Evolutionary conservation across 2,888 invertebrate genomes (phyloP).

Genomic region (Mesochorus sp.): DNA sequence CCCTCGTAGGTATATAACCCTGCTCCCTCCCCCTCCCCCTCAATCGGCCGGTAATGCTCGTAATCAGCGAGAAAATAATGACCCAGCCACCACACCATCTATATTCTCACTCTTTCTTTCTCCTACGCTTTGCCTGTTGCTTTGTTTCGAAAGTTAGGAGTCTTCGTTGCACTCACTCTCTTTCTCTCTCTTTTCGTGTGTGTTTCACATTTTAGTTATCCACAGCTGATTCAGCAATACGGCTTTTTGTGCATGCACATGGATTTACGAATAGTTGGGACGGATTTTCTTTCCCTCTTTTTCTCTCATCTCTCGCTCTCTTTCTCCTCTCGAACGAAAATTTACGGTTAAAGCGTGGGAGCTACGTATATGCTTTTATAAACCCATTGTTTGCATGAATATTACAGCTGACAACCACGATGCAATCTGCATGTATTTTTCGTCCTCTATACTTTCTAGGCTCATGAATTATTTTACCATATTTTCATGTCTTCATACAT

Average conservation of each 20-base stretch:
- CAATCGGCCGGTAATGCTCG: slow-evolving; percentile 72
- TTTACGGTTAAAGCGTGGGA: slow-evolving; percentile 39
- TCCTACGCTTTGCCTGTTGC: slow-evolving; percentile 36
- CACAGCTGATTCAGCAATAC: slow-evolving; percentile 16
- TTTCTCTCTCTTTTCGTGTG: slow-evolving; percentile 17
- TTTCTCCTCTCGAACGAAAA: slow-evolving; percentile 24
- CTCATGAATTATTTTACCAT: neutral
- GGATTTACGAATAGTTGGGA: neutral
- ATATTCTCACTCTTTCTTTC: neutral
- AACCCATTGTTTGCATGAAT: slow-evolving; percentile 27
- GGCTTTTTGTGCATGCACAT: neutral
- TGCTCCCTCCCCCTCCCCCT: slow-evolving; percentile 61
- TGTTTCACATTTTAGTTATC: slow-evolving; percentile 6
- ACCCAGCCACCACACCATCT: slow-evolving; percentile 59
- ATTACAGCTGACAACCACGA: slow-evolving; percentile 26
- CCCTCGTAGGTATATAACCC: slow-evolving; percentile 26
- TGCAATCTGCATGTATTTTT: slow-evolving; percentile 1
- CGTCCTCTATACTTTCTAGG: neutral
- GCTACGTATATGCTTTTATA: slow-evolving; percentile 10
- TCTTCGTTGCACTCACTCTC: neutral
- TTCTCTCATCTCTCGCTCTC: neutral
- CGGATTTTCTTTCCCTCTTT: neutral
- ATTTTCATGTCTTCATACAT: neutral
- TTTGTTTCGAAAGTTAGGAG: slow-evolving; percentile 44
- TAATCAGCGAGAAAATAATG: slow-evolving; percentile 74